phyloP scores from a whole-genome alignment of 92 coral and sea anemone species.

The Micromussa lordhowensis region DNA sequence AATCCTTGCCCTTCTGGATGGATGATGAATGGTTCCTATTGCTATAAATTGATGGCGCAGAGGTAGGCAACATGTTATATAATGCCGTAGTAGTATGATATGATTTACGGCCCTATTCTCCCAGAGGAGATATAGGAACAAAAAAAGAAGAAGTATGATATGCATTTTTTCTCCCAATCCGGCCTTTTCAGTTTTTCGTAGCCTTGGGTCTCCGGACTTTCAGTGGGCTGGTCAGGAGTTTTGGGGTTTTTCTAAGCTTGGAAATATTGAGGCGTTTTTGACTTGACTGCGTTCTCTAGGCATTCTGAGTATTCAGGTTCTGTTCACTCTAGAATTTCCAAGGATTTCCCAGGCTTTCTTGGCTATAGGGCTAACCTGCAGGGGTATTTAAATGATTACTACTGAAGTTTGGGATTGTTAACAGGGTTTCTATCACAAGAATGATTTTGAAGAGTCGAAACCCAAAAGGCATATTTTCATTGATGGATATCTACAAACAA shows the following conservation, averaged over 20 bases:
- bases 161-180: background rate
- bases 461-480: too few relatives aligned
- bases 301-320: background rate
- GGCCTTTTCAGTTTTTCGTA: background rate
- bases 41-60: constrained; percentile 66
- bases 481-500: too few relatives aligned
- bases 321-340: background rate
- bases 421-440: too few relatives aligned
- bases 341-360: background rate
- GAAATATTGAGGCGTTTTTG: background rate
- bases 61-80: constrained; percentile 40
- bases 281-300: background rate
- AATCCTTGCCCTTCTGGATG: constrained; percentile 82
- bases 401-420: too few relatives aligned
- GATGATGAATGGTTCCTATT: constrained; percentile 57
- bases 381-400: too few relatives aligned
- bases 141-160: too few relatives aligned
- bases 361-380: too few relatives aligned
- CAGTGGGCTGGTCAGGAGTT: too few relatives aligned
- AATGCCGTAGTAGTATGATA: background rate
- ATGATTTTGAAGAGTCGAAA: too few relatives aligned
- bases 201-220: too few relatives aligned
- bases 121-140: too few relatives aligned
- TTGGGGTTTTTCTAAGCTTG: background rate
- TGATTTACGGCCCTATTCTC: too few relatives aligned